A percentile compares a stretch with the other conserved stretches of the same genome.
phyloP scores from a whole-genome alignment of 2,797 vertebrate species.

The Acanthis flammea region DNA sequence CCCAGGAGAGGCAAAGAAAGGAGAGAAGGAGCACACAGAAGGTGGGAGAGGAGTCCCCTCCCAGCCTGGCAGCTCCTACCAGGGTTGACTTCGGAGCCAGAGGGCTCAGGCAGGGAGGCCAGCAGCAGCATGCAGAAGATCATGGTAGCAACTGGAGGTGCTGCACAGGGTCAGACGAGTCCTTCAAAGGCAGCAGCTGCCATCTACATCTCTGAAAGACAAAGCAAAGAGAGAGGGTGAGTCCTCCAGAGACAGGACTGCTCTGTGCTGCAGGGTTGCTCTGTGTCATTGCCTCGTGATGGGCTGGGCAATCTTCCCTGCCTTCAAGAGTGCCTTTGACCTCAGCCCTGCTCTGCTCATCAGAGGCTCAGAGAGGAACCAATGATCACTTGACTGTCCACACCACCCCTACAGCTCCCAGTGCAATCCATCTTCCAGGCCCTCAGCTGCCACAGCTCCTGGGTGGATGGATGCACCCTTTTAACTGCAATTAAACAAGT shows the following conservation, averaged over 20 bases:
- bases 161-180: conserved; percentile 50
- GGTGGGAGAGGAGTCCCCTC: neutral
- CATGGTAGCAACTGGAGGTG: conserved; percentile 78
- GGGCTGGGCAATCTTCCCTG: neutral
- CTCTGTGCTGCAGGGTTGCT: neutral
- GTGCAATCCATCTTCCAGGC: neutral
- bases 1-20: neutral
- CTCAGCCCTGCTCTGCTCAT: neutral
- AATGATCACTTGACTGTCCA: neutral
- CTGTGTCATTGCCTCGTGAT: neutral
- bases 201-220: conserved; percentile 70
- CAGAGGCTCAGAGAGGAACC: neutral
- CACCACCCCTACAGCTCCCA: neutral
- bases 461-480: neutral
- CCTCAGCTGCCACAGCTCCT: neutral
- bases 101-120: conserved; percentile 75
- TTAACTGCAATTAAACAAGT: neutral
- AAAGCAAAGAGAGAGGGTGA: conserved; percentile 38
- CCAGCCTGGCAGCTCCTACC: conserved; percentile 68
- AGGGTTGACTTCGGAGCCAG: conserved; percentile 84
- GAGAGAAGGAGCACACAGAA: neutral
- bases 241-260: neutral
- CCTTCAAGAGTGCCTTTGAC: neutral
- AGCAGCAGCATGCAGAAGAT: conserved; percentile 87
- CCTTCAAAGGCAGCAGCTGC: conserved; percentile 25